Percentiles rank a stretch among this genome's conserved stretches.
Conservation (phyloP, 1,140 invertebrate species). For the Dreissena polymorpha region DNA sequence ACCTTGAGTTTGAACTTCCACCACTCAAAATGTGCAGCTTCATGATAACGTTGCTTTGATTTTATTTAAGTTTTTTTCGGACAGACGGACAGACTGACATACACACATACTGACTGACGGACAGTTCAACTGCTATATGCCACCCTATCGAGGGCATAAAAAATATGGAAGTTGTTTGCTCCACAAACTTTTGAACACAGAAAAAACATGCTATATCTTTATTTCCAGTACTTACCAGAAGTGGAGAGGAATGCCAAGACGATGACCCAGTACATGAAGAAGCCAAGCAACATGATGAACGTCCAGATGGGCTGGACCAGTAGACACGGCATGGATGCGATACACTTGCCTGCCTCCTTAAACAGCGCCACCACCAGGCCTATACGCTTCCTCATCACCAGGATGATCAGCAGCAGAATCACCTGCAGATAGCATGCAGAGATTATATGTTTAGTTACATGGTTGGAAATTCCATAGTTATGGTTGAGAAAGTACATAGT, state of each 20-base stretch:
- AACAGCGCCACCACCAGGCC: constrained; percentile 90
- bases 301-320: constrained; percentile 94
- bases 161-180: too few relatives aligned
- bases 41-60: too few relatives aligned
- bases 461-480: background rate
- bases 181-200: too few relatives aligned
- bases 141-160: too few relatives aligned
- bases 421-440: constrained; percentile 82
- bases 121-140: too few relatives aligned
- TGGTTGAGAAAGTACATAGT: background rate
- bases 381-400: constrained; percentile 90
- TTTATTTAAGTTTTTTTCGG: too few relatives aligned
- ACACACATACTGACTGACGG: too few relatives aligned
- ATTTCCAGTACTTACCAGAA: constrained; percentile 75
- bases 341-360: constrained; percentile 91
- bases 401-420: constrained; percentile 89
- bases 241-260: constrained; percentile 88
- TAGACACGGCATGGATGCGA: constrained; percentile 90
- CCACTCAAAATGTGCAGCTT: too few relatives aligned
- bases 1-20: too few relatives aligned
- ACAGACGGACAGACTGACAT: too few relatives aligned
- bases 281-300: constrained; percentile 88
- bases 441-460: background rate
- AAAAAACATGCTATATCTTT: too few relatives aligned
- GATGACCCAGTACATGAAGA: constrained; percentile 92